These are phyloP conservation scores for Agelaius phoeniceus DNA, from an alignment of 2,113 vertebrate genomes.

Conservation along the genomic window DNA sequence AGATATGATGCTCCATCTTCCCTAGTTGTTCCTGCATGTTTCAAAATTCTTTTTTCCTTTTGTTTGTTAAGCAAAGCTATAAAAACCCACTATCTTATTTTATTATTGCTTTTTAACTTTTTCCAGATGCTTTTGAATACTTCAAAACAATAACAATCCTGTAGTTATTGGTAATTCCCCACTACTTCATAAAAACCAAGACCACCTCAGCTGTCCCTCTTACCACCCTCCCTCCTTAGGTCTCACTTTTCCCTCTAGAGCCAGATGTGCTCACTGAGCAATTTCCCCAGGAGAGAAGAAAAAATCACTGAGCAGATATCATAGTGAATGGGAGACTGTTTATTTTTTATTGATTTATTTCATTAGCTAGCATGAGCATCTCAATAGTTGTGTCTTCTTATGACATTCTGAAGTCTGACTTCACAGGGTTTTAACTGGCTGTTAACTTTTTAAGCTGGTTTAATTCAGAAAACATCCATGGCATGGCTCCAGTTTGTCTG, in stretches of 20 bases:
- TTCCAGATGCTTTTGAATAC: neutral
- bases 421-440: neutral
- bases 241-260: neutral
- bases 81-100: rapidly evolving
- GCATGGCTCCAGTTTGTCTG: neutral
- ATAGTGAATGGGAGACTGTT: neutral
- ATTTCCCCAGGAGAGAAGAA: neutral
- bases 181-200: neutral
- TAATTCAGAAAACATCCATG: neutral
- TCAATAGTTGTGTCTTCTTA: neutral
- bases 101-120: neutral
- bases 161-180: neutral
- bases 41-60: neutral
- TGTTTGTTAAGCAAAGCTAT: neutral
- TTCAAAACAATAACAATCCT: neutral
- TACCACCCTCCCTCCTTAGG: neutral
- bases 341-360: neutral
- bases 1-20: neutral
- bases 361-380: neutral
- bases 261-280: neutral
- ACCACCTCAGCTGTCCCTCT: neutral
- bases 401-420: neutral
- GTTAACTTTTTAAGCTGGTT: neutral
- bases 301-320: neutral
- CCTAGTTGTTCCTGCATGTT: neutral